These are phyloP conservation scores for Phalanger gymnotis DNA, from an alignment of 2,797 vertebrate genomes.

Conservation along the genomic window DNA sequence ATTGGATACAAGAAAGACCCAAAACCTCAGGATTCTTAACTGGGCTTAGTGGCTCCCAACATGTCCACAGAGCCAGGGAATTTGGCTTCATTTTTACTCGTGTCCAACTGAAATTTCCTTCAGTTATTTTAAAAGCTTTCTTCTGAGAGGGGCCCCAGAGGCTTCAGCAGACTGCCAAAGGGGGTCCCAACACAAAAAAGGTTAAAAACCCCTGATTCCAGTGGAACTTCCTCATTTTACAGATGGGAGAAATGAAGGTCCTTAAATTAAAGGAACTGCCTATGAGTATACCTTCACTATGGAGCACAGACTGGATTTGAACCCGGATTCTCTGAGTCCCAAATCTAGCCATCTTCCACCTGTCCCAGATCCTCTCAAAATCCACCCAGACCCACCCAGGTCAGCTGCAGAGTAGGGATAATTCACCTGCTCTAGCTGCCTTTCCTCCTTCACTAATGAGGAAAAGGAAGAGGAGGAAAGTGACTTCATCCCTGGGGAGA, in stretches of 20 bases:
- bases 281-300: not conserved
- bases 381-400: not conserved
- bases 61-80: not conserved
- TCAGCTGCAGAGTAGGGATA: not conserved
- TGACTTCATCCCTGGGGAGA: too few relatives aligned
- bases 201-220: not conserved
- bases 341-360: not conserved
- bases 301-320: not conserved
- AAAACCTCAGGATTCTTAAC: not conserved
- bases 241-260: not conserved
- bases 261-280: not conserved
- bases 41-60: not conserved
- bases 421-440: not conserved
- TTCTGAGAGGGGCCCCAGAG: not conserved
- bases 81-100: not conserved
- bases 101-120: not conserved
- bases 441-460: not conserved
- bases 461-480: not conserved
- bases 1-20: not conserved
- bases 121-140: not conserved
- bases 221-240: too few relatives aligned
- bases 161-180: not conserved
- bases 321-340: not conserved
- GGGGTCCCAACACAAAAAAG: not conserved
- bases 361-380: not conserved